Evolutionary conservation across 2,888 invertebrate species (phyloP), one percentile per base, ranked within the genome.

Genomic region (Yponomeuta malinellus): DNA sequence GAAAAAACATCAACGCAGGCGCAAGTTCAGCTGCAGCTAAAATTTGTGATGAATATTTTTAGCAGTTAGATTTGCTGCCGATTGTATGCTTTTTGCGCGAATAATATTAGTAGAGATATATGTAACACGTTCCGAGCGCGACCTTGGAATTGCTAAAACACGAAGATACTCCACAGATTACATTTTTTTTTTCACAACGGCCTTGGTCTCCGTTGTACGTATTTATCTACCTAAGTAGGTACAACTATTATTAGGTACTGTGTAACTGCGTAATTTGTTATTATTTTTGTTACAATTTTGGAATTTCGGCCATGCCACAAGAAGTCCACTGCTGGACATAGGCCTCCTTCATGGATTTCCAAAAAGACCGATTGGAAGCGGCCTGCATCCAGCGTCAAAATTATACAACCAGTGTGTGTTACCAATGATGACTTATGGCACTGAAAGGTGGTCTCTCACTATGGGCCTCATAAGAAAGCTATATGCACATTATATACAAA

Each of bases 1-100:
- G 37, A 63, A 69, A 69, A 69, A 63, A 69, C 63, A 37, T 69
- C 69, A 69, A 69, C 69, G 69, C 69, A 63, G 15, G 63, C 68
- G n/a, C 48, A 29, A 48, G 48, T 29, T 52, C 10, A 10, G 12
- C 10, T 52, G 15, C 37, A n/a, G 15, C 1, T 10, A n/a, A 67
- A 8, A 37, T 33, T 10, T 29, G 31, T 12, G 31, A 6, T 31
- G 1, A 6, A 23, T 2, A 65, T 65, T 59, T 59, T 59, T 15
- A 59, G 15, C 3, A 15, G 15, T 15, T 59, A 15, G 15, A 59
- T 1, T 3, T 59, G 3, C 15, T 8, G 3, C 4, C 15, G 1
- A 59, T 59, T 59, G 52, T 1, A 15, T 59, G 52, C 12, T 15
- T 59, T 59, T 15, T 59, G 52, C 15, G 15, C 15, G 12, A 6